Evolutionary conservation across 2,113 vertebrate species (phyloP).

Genomic region (Neogale vison): DNA sequence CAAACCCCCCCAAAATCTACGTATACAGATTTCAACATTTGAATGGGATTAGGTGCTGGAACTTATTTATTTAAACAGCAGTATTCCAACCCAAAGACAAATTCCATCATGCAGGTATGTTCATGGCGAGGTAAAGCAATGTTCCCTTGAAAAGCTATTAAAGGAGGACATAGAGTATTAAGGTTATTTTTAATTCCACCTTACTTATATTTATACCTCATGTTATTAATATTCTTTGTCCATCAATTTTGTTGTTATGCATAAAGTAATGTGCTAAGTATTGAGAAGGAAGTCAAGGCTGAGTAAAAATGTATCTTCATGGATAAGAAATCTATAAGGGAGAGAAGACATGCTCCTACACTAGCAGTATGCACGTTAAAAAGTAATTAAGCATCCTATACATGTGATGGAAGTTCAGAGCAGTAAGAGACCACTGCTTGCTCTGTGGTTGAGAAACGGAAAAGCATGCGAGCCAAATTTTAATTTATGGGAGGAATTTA

Average conservation of each 20-base stretch:
- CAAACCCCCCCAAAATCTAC: background rate
- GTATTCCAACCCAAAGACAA: background rate
- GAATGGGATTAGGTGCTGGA: background rate
- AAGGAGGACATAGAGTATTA: background rate
- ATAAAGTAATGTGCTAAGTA: background rate
- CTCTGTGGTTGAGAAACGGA: background rate
- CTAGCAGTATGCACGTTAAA: background rate
- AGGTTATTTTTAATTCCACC: background rate
- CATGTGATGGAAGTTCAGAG: background rate
- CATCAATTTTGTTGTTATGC: background rate
- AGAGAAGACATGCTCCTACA: background rate
- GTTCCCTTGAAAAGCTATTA: background rate
- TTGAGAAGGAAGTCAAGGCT: background rate
- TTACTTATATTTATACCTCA: background rate
- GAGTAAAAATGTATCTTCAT: background rate
- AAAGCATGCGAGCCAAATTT: background rate
- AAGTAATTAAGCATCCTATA: background rate
- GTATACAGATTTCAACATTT: background rate
- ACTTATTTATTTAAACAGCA: background rate
- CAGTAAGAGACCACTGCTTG: background rate
- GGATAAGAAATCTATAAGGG: background rate
- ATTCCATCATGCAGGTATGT: background rate
- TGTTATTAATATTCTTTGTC: background rate
- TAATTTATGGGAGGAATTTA: background rate
- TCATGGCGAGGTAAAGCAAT: background rate